Percentiles rank a stretch among this genome's conserved stretches.
phyloP scores from a whole-genome alignment of 2,888 invertebrate species.

The Exephanes ischioxanthus region DNA sequence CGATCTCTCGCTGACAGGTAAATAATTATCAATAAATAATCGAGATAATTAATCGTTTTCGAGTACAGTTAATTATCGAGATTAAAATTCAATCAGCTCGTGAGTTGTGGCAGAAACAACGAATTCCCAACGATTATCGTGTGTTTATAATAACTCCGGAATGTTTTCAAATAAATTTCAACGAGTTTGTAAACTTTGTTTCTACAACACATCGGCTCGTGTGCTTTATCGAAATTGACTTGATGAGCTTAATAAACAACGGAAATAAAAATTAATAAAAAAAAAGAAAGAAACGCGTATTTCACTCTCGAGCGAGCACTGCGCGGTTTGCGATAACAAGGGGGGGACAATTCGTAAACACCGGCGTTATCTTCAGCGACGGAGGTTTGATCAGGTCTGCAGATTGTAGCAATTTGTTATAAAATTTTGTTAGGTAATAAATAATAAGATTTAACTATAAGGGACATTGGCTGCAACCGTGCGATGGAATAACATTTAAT shows the following conservation, averaged over 20 bases:
- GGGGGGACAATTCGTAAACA: slow-evolving; percentile 65
- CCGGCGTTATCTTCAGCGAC: slow-evolving; percentile 57
- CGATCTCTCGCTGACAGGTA: slow-evolving; percentile 33
- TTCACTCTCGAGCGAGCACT: slow-evolving; percentile 40
- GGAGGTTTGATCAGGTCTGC: slow-evolving; percentile 55
- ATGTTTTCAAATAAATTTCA: slow-evolving; percentile 58
- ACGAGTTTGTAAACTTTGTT: slow-evolving; percentile 78
- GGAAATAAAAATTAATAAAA: slow-evolving; percentile 64
- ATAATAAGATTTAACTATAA: slow-evolving; percentile 48
- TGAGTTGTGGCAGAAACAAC: background rate
- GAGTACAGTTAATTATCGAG: background rate
- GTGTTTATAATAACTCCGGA: slow-evolving; percentile 41
- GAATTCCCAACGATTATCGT: slow-evolving; percentile 24
- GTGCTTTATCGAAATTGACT: slow-evolving; percentile 75
- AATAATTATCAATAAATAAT: slow-evolving; percentile 10
- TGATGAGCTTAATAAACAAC: slow-evolving; percentile 78
- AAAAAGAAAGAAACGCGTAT: slow-evolving; percentile 18
- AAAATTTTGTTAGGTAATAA: slow-evolving; percentile 55
- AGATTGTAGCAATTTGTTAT: slow-evolving; percentile 65
- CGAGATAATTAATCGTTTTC: background rate
- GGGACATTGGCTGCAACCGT: slow-evolving; percentile 32
- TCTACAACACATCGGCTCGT: slow-evolving; percentile 59
- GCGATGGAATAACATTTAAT: background rate
- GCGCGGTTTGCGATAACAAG: slow-evolving; percentile 60
- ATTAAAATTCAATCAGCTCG: background rate